These are phyloP conservation scores for Periophthalmus magnuspinnatus DNA, from an alignment of 2,797 vertebrate species.

Conservation along the genomic window DNA sequence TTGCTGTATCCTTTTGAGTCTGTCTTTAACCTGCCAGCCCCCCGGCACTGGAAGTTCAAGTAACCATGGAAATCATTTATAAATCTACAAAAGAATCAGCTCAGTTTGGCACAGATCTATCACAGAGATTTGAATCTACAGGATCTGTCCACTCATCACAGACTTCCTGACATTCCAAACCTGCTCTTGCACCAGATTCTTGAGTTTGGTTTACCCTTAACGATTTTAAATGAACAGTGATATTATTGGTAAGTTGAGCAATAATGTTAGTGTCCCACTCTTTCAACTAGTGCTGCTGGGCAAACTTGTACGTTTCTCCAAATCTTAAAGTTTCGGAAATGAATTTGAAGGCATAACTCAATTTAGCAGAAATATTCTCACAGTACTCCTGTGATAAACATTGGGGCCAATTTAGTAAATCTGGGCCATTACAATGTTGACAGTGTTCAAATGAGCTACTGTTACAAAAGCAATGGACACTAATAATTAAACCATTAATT, in stretches of 20 bases:
- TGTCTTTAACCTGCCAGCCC: constrained; percentile 35
- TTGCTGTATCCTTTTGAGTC: constrained; percentile 9
- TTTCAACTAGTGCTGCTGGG: too few species aligned
- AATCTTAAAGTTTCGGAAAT: too few species aligned
- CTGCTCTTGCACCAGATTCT: too few species aligned
- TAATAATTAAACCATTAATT: not conserved
- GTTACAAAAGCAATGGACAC: not conserved
- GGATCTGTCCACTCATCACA: constrained; percentile 21
- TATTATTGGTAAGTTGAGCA: too few species aligned
- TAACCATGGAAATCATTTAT: constrained; percentile 67
- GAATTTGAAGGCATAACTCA: too few species aligned
- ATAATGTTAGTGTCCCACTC: too few species aligned
- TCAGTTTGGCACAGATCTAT: constrained; percentile 68
- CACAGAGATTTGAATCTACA: constrained; percentile 27
- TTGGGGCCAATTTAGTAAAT: not conserved
- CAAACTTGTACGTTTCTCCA: too few species aligned
- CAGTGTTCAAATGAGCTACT: not conserved
- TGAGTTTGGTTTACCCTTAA: too few species aligned
- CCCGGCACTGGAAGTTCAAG: constrained; percentile 46
- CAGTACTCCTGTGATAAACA: too few species aligned
- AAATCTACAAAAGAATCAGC: constrained; percentile 47
- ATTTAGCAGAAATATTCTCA: too few species aligned
- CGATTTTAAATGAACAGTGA: too few species aligned
- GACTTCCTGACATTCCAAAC: not conserved
- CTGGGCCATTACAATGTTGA: not conserved